Base-by-base conservation (phyloP, 2,888 invertebrate species). In the Hydrotaea diabolus region DNA sequence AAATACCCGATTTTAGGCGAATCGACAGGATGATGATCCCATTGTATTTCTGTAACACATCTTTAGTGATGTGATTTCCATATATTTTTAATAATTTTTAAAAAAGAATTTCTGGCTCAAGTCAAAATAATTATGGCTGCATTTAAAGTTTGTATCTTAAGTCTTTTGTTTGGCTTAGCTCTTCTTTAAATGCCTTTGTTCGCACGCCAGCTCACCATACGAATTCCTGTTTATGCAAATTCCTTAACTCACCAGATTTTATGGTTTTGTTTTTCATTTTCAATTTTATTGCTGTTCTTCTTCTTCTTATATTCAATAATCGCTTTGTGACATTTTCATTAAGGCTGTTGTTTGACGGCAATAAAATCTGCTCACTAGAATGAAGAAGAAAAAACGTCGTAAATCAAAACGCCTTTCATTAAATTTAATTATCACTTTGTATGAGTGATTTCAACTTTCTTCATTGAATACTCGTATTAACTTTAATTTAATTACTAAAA, bases 81-180 rank as follows among this genome's bases (percentile, higher is more conserved):
- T n/a, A 19, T 21, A 13, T 15, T 69, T 19, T 43, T 43, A 13
- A 7, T 43, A n/a, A n/a, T 43, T 43, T 43, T 9, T 43, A 43
- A 43, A 7, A 31, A 31, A 31, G 31, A 4, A 31, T 31, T 31
- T 43, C n/a, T 43, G 43, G 7, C 43, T 31, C 11, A 43, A 43
- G 11, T 43, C 7, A 7, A 31, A 31, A 31, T 31, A 7, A 31
- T 31, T 4, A 31, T 7, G 31, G 2, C 7, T 7, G 7, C 43
- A 3, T 43, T 46, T 2, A 71, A 55, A 64, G 75, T 64, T 21
- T 77, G 78, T 76, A 49, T 69, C 76, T 79, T 84, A 59, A 79
- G 59, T 78, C 81, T 73, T 81, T 84, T 79, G 76, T 81, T 76
- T 78, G 75, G n/a, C 17, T 19, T 49, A 43, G 31, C 21, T 19